A percentile compares a stretch with the other conserved stretches of the same genome.
Conservation (phyloP, 2,797 vertebrate genomes). For the Gymnothorax reevesii region DNA sequence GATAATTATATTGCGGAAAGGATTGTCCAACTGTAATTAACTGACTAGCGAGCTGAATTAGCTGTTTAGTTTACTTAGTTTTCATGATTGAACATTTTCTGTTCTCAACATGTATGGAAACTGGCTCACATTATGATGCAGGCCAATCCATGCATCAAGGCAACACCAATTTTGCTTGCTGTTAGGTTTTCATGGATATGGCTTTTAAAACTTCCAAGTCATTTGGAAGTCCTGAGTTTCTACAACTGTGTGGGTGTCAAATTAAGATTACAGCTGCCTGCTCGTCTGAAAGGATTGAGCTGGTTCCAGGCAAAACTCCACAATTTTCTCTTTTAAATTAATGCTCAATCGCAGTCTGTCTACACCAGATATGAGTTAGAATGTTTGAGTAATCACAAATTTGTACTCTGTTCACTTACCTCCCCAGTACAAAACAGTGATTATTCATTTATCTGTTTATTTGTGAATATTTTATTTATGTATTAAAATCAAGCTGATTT, state of each 20-base stretch:
- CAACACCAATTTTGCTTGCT: not conserved
- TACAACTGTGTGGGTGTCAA: not conserved
- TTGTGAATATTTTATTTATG: not conserved
- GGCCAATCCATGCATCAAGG: too few relatives aligned
- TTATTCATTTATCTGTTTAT: not conserved
- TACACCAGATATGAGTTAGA: not conserved
- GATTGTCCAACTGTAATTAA: not conserved
- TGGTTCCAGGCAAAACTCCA: not conserved
- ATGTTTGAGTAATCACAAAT: not conserved
- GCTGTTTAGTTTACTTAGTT: not conserved
- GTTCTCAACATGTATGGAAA: not conserved
- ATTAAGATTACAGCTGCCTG: not conserved
- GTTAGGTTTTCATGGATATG: not conserved
- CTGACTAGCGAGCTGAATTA: not conserved
- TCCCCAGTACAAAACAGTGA: not conserved
- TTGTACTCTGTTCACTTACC: not conserved
- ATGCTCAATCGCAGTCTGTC: not conserved
- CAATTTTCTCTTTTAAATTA: not conserved
- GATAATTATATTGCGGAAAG: too few relatives aligned
- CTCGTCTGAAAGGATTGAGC: not conserved
- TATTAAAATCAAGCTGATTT: not conserved
- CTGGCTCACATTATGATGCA: not conserved
- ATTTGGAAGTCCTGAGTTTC: not conserved
- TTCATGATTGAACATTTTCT: not conserved
- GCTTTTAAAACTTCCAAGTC: not conserved